phyloP scores from a whole-genome alignment of 1,140 invertebrate species.

The Drosophila guanche region DNA sequence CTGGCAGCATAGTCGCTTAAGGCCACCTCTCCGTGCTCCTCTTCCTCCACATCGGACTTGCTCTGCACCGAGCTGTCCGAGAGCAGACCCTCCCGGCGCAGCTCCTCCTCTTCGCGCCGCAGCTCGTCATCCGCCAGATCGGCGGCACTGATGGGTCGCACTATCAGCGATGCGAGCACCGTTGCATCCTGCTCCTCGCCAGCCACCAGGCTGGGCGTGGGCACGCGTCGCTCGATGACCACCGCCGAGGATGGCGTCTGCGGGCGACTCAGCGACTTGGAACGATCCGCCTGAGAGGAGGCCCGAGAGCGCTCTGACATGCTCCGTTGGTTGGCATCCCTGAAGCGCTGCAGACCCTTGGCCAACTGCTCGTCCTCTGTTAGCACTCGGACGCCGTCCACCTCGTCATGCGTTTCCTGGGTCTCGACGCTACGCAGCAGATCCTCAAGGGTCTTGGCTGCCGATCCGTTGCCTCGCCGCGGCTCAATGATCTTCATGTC shows the following conservation, averaged over 20 bases:
- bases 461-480: conserved; percentile 31
- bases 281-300: conserved; percentile 84
- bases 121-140: conserved; percentile 73
- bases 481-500: conserved; percentile 80
- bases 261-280: conserved; percentile 84
- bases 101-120: conserved; percentile 70
- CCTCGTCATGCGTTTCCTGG: conserved; percentile 48
- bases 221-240: conserved; percentile 85
- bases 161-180: conserved; percentile 85
- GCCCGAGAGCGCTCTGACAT: conserved; percentile 85
- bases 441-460: conserved; percentile 71
- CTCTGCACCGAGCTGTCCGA: conserved; percentile 84
- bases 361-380: conserved; percentile 82
- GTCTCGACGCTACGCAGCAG: conserved; percentile 62
- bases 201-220: conserved; percentile 85
- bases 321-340: conserved; percentile 85
- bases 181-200: conserved; percentile 81
- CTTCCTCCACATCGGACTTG: conserved; percentile 82
- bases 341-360: conserved; percentile 82
- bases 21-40: conserved; percentile 44
- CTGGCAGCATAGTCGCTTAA: conserved; percentile 75
- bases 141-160: conserved; percentile 83
- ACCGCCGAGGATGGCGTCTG: conserved; percentile 86
- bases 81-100: conserved; percentile 69
- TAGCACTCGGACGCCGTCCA: conserved; percentile 51